A percentile compares a stretch with the other conserved stretches of the same genome.
Conservation (phyloP, 2,113 vertebrate genomes). For the Lates calcarifer region DNA sequence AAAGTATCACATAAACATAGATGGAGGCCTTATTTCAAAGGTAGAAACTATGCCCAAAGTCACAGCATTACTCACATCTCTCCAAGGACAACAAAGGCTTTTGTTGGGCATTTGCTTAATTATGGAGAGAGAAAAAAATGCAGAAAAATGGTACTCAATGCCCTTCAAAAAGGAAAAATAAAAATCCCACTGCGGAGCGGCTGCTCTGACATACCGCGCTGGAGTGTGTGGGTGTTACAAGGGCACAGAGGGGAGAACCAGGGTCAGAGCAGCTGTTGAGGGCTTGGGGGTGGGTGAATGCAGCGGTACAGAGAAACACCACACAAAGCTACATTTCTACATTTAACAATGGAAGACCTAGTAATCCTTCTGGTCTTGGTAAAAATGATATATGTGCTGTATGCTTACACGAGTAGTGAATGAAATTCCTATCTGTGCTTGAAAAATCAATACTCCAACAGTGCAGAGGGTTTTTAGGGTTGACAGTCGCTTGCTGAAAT, state of each 20-base stretch:
- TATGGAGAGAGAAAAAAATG: neutral
- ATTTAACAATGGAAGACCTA: neutral
- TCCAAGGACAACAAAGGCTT: constrained; percentile 44
- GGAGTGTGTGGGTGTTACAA: constrained; percentile 58
- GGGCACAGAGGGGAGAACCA: constrained; percentile 20
- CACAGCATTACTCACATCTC: constrained; percentile 26
- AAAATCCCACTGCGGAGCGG: constrained; percentile 31
- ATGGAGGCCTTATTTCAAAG: constrained; percentile 21
- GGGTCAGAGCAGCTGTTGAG: constrained; percentile 44
- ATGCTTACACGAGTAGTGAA: neutral
- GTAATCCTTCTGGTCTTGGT: neutral
- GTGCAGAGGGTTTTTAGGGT: neutral
- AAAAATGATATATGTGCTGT: neutral
- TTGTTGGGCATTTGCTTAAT: constrained; percentile 50
- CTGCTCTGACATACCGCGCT: constrained; percentile 31
- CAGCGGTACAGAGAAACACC: constrained; percentile 15
- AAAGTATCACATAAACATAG: constrained; percentile 1
- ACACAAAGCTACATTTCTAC: constrained; percentile 25
- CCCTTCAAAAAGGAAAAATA: constrained; percentile 39
- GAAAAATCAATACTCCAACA: constrained; percentile 34
- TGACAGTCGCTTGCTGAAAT: constrained; percentile 15
- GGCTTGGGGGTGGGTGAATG: neutral
- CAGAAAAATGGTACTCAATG: constrained; percentile 2
- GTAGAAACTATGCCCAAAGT: constrained; percentile 24
- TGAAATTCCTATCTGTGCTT: constrained; percentile 14